Percentiles rank a stretch among this genome's conserved stretches.
These are phyloP conservation scores for Arbacia lixula DNA, from an alignment of 53 echinoderm and acorn worm genomes.

Conservation along the genomic window DNA sequence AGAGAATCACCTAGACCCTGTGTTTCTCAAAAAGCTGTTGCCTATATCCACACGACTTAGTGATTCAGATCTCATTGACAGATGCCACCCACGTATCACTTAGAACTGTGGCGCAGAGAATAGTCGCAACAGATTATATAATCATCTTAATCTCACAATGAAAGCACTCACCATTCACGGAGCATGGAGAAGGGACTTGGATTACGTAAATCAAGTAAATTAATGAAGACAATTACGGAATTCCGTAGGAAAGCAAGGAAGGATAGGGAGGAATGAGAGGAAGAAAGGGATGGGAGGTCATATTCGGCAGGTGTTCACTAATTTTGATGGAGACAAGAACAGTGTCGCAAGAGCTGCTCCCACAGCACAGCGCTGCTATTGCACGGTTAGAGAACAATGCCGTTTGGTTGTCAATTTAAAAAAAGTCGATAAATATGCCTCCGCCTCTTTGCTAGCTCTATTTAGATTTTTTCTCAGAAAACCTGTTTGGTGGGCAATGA, in stretches of 20 bases:
- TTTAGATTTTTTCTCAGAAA: too few relatives aligned
- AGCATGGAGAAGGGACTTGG: conserved; percentile 13
- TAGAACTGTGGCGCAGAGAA: conserved; percentile 62
- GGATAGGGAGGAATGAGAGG: conserved; percentile 20
- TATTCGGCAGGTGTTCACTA: conserved; percentile 38
- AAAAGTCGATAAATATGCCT: too few relatives aligned
- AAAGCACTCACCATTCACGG: conserved; percentile 15
- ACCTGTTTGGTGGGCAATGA: too few relatives aligned
- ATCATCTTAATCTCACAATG: background rate
- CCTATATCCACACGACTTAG: conserved; percentile 32
- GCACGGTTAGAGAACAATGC: too few relatives aligned
- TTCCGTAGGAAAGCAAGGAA: conserved; percentile 9
- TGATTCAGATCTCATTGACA: conserved; percentile 38
- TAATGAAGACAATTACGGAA: conserved; percentile 28
- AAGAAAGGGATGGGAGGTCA: conserved; percentile 24
- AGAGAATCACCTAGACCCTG: conserved; percentile 48
- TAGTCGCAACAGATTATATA: conserved; percentile 4
- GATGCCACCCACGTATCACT: conserved; percentile 49
- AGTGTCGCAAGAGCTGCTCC: too few relatives aligned
- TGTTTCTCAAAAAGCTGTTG: conserved; percentile 33
- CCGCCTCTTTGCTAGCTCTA: too few relatives aligned
- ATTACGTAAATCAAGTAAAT: conserved; percentile 27
- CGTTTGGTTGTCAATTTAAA: too few relatives aligned
- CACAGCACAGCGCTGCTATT: too few relatives aligned
- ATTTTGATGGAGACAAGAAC: conserved; percentile 18